phyloP scores from a whole-genome alignment of 2,113 vertebrate genomes.

The Polyodon spathula region DNA sequence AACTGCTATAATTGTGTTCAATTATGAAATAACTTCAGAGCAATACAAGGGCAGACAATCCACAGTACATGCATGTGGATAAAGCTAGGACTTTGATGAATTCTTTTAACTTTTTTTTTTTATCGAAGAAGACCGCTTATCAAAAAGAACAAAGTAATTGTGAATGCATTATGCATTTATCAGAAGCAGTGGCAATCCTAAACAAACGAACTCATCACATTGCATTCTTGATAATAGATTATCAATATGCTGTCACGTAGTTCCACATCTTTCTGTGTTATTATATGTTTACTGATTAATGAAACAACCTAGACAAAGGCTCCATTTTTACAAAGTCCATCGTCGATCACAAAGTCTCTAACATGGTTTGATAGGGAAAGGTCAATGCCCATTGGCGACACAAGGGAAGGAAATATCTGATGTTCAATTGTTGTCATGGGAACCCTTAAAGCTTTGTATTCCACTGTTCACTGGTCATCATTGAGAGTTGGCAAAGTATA shows the following conservation, averaged over 20 bases:
- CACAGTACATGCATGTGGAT: no score
- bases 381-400: conserved; percentile 56
- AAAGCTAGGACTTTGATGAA: background rate
- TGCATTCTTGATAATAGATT: no score
- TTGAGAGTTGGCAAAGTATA: background rate
- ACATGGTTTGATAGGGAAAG: conserved; percentile 52
- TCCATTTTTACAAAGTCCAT: conserved; percentile 33
- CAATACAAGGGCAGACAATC: no score
- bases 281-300: conserved; percentile 34
- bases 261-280: conserved; percentile 14
- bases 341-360: conserved; percentile 30
- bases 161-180: no score
- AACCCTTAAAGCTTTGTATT: conserved; percentile 20
- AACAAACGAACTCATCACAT: background rate
- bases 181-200: background rate
- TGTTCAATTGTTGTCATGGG: conserved; percentile 41
- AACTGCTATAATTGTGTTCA: no score
- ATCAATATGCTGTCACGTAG: background rate
- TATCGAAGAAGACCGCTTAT: no score
- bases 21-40: no score
- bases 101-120: background rate
- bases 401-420: conserved; percentile 29
- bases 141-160: no score
- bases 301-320: conserved; percentile 46
- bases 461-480: conserved; percentile 8